Base-by-base conservation (phyloP, 1,140 invertebrate genomes). In the Rhagoletis zephyria region DNA sequence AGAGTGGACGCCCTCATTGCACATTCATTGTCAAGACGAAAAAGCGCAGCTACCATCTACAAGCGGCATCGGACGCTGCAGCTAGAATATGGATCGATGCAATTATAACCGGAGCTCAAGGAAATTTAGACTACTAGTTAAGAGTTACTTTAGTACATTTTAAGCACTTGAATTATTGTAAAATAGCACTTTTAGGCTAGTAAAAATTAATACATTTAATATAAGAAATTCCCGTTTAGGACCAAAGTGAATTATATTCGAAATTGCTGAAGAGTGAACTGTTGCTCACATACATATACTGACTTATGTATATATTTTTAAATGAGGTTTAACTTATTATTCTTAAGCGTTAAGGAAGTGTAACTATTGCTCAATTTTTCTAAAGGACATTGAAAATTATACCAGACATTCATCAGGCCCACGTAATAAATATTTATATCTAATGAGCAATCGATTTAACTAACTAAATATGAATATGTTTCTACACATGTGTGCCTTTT, bases 31-130 rank as follows among this genome's bases (percentile, higher is more conserved):
- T 99, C n/a, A 99, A 99, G 93, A 99, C 98, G 0, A 95, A 96
- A 88, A 97, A 98, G 88, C 94, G 98, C 77, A 95, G 96, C 64
- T 99, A 98, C 92, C 97, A 97, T 92, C 93, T 99, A 42, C 97
- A 98, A 95, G 98, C 98, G 4, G 97, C 98, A 0, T 97, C 97
- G 7, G 95, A 98, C 19, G 98, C 99, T 93, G 97, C 98, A 0
- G 98, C 99, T 94, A 94, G 98, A 87, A 98, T 99, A 89, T 99
- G 98, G 98, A 97, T 99, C 45, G 98, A 99, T 94, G 98, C 99
- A 88, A 93, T 93, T 70, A 93, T 93, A 88, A 93, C 92, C 10
- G 92, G 92, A 85, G 92, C 92, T 87, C 92, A 93, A 89, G 92
- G 92, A 48, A 93, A 93, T 74, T 89, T 93, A 89, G 92, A 93